Evolutionary conservation across 2,888 invertebrate species (phyloP), one percentile per base, ranked within the genome.

Genomic region (Drosophila rubida): DNA sequence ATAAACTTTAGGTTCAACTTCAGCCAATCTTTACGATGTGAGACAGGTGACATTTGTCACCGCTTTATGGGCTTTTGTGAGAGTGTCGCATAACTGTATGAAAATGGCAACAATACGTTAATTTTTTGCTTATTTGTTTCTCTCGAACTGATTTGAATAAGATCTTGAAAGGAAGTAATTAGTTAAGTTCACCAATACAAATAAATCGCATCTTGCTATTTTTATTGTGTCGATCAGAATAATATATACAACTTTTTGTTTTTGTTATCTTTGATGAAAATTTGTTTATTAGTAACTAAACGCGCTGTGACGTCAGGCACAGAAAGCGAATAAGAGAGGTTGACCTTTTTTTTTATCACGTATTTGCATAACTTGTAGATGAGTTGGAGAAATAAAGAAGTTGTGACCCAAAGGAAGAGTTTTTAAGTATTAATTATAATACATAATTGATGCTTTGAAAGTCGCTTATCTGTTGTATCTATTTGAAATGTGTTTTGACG

Each of bases 1-100:
- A 60, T 46, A 51, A 27, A 35, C 30, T n/a, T 14, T 37, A 55
- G 46, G 37, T 45, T 14, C 37, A 55, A 37, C 42, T 45, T 69
- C 50, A 48, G 65, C n/a, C 54, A 69, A 55, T 64, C 42, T 58
- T 42, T 49, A 49, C 60, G 41, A 53, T 48, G 48, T 69, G 64
- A 8, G 37, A 16, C 59, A 65, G 69, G 48, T 74, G 55, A 69
- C 75, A 74, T 45, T 74, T 44, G 41, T 22, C 53, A 53, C 35
- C 39, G 37, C 32, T 46, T 35, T 37, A 67, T 59, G 42, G 54
- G 16, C 27, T 41, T 41, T 22, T 41, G 13, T 14, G 14, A 37
- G 35, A 37, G 35, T 37, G 35, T 14, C 13, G 14, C 35, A 14
- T 37, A 53, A 30, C 25, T 19, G 41, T 22, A 13, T 42, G 11